Conservation (phyloP, 2,888 invertebrate species). For the Acleris laterana region DNA sequence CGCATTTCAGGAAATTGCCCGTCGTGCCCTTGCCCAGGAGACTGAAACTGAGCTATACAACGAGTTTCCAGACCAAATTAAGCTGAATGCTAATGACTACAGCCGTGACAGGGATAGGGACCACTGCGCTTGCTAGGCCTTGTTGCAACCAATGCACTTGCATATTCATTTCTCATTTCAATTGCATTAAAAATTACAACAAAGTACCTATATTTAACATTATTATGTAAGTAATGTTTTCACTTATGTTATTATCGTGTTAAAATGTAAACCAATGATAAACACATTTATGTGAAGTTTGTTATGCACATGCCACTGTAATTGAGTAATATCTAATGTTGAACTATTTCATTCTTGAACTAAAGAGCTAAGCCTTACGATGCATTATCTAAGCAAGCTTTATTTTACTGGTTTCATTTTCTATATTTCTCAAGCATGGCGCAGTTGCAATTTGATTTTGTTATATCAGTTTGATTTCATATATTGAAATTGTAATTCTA, state of each 20-base stretch:
- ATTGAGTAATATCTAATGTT: slow-evolving; percentile 40
- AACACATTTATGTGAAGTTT: slow-evolving; percentile 55
- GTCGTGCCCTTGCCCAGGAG: slow-evolving; percentile 97
- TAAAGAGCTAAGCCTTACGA: slow-evolving; percentile 11
- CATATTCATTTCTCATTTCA: slow-evolving; percentile 69
- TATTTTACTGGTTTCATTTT: no score
- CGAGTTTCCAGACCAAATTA: slow-evolving; percentile 99
- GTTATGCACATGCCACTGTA: slow-evolving; percentile 51
- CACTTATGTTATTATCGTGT: slow-evolving; percentile 69
- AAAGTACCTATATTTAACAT: slow-evolving; percentile 64
- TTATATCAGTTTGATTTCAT: no score
- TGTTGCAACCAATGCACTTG: slow-evolving; percentile 52
- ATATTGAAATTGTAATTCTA: no score
- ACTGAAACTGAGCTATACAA: slow-evolving; percentile 97
- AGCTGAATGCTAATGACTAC: slow-evolving; percentile 90
- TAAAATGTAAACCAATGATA: slow-evolving; percentile 74
- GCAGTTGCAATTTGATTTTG: no score
- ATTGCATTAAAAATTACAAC: slow-evolving; percentile 65
- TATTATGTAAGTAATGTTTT: slow-evolving; percentile 74
- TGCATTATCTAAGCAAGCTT: slow-evolving; percentile 13
- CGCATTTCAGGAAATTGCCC: slow-evolving; percentile 99
- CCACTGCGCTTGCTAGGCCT: slow-evolving; percentile 89
- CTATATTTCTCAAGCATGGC: no score
- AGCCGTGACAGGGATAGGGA: slow-evolving; percentile 89
- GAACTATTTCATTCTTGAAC: slow-evolving; percentile 37